Evolutionary conservation across 37 sponge, comb jelly and placozoan genomes (phyloP).

Genomic region (Chondrilla cf. caribensis): DNA sequence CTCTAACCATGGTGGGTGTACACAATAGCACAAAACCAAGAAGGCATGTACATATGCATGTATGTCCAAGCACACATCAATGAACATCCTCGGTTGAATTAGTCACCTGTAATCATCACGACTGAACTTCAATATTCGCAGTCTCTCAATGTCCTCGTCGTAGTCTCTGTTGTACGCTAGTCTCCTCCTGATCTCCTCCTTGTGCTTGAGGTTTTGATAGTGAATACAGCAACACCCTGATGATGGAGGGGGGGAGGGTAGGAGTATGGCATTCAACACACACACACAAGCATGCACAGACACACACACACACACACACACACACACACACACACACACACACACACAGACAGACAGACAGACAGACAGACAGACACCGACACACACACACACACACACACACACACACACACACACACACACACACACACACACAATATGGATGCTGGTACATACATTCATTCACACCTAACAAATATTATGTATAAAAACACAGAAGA

Average conservation of each 20-base stretch:
- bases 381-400: too few relatives aligned
- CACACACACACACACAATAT: too few relatives aligned
- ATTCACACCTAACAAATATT: too few relatives aligned
- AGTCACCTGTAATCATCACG: conserved; percentile 24
- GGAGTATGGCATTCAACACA: background rate
- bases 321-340: background rate
- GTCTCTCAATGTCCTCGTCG: conserved; percentile 15
- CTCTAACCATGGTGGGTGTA: too few relatives aligned
- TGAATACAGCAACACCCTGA: conserved; percentile 5
- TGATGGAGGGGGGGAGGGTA: background rate
- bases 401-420: too few relatives aligned
- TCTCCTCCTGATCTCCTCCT: background rate
- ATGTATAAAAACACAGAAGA: too few relatives aligned
- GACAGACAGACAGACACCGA: too few relatives aligned
- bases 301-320: too few relatives aligned
- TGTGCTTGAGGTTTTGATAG: background rate
- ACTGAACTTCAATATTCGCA: conserved; percentile 9
- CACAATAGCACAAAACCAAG: conserved; percentile 48
- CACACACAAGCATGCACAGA: background rate
- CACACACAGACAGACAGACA: background rate
- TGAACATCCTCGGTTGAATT: background rate
- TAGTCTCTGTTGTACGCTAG: background rate
- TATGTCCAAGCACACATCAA: background rate
- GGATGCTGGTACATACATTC: too few relatives aligned
- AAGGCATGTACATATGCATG: background rate